Evolutionary conservation across 2,113 vertebrate species (phyloP).

Genomic region (Rynchops niger): DNA sequence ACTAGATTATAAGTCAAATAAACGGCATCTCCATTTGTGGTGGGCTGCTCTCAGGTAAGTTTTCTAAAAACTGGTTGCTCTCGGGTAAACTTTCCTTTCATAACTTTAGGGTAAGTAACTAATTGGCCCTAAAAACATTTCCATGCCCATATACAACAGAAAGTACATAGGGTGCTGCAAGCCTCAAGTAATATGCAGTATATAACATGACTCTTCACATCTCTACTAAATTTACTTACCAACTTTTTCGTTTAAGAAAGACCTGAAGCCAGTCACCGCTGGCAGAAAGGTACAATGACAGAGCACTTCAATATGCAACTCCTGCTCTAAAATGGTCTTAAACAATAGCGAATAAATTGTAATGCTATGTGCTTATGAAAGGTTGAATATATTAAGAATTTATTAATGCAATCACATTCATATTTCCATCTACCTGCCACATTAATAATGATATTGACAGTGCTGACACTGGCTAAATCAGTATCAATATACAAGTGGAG

Average conservation of each 20-base stretch:
- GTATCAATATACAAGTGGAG: slow-evolving; percentile 49
- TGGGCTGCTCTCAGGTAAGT: neutral
- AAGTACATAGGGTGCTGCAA: neutral
- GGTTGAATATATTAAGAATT: slow-evolving; percentile 65
- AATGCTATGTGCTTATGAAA: slow-evolving; percentile 40
- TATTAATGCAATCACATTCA: slow-evolving; percentile 66
- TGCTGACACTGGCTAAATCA: slow-evolving; percentile 63
- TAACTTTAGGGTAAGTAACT: neutral
- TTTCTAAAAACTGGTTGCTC: neutral
- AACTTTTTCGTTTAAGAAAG: neutral
- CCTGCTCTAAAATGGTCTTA: slow-evolving; percentile 5
- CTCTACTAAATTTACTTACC: neutral
- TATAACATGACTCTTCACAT: neutral
- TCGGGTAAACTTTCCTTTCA: neutral
- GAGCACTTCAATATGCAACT: neutral
- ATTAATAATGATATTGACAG: slow-evolving; percentile 68
- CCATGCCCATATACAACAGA: neutral
- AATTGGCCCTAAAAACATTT: neutral
- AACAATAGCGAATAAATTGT: slow-evolving; percentile 29
- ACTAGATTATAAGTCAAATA: slow-evolving; percentile 53
- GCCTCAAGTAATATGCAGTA: neutral
- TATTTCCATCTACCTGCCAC: slow-evolving; percentile 62
- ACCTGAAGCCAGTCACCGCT: neutral
- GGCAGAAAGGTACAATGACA: neutral
- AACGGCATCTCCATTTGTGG: neutral